These are phyloP conservation scores for Ciona savignyi DNA, from an alignment of 23 tunicate genomes.

Conservation along the genomic window DNA sequence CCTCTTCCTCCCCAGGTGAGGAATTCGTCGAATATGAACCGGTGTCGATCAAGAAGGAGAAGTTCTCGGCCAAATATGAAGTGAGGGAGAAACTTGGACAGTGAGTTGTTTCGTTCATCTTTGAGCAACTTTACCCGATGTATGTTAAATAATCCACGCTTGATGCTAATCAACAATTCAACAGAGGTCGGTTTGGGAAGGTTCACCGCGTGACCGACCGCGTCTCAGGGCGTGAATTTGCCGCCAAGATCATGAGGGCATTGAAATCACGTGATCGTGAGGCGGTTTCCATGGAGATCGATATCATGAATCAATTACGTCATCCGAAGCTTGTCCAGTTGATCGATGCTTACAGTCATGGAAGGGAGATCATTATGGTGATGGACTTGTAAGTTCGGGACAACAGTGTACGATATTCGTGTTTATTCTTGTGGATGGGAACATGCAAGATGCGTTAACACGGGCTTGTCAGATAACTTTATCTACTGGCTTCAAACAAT, in stretches of 20 bases:
- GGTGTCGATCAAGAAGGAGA: conserved; percentile 42
- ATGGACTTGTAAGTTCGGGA: conserved; percentile 97
- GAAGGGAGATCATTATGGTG: conserved; percentile 80
- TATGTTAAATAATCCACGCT: too few species aligned
- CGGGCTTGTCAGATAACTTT: too few species aligned
- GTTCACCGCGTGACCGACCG: conserved; percentile 74
- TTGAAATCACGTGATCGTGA: conserved; percentile 66
- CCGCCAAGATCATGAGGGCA: conserved; percentile 88
- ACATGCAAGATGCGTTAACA: too few species aligned
- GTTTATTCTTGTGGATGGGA: conserved; percentile 61
- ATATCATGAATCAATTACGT: conserved; percentile 78
- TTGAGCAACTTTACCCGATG: too few species aligned
- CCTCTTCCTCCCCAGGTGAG: too few species aligned
- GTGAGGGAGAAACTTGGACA: conserved; percentile 75
- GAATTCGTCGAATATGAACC: conserved; percentile 52
- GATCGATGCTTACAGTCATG: conserved; percentile 72
- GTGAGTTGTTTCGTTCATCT: too few species aligned
- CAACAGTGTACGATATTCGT: conserved; percentile 64
- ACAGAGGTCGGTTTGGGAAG: conserved; percentile 88
- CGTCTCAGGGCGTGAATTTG: conserved; percentile 33
- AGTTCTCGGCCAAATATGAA: conserved; percentile 65
- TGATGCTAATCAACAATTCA: too few species aligned
- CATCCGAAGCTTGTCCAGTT: conserved; percentile 89
- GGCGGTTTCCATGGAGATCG: conserved; percentile 73
- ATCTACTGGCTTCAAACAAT: too few species aligned